Base-by-base conservation (phyloP, 2,797 vertebrate genomes). In the Mormyrops attenuatus region DNA sequence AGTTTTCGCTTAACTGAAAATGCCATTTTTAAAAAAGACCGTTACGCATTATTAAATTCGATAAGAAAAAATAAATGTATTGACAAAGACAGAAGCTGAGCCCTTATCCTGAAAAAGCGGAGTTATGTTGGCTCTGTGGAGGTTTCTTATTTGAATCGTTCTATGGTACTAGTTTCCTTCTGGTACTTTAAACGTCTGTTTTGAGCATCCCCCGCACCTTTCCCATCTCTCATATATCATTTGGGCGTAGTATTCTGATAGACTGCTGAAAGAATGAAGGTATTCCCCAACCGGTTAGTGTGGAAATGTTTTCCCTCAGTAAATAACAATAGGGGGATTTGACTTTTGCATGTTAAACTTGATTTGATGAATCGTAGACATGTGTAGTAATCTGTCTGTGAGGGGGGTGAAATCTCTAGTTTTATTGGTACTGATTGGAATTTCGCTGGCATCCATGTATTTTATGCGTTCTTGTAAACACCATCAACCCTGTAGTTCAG, bases 121-220 rank as follows among this genome's bases (percentile, higher is more conserved):
- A 89, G 30, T 22, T 52, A 80, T 93, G 63, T 92, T 91, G 91
- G 89, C 92, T 90, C 87, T n/a, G 77, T 84, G 73, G 55, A 90
- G 91, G 90, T 89, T 89, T 92, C 57, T 93, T 94, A 93, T 93
- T 91, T 90, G 90, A 86, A 52, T 63, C 60, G 90, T 88, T 89
- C 87, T 90, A 88, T 87, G 57, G 93, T 93, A 93, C 92, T 92
- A 91, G 92, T 91, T 91, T 90, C 90, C 15, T 57, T 57, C 77
- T 91, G 91, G 91, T 92, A 93, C 92, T 91, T 92, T 91, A 89
- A 89, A 53, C 7, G n/a, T 49, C 89, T 88, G 89, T 47, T 15
- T 20, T 47, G 17, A 47, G 26, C 89, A 6, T 60, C 88, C 69
- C 86, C 88, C 87, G 85, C 89, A 90, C 91, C 87, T 38, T 66